Percentiles rank a stretch among this genome's conserved stretches.
Conservation (phyloP, 2,888 invertebrate genomes). For the Stenolophus ochropezus region DNA sequence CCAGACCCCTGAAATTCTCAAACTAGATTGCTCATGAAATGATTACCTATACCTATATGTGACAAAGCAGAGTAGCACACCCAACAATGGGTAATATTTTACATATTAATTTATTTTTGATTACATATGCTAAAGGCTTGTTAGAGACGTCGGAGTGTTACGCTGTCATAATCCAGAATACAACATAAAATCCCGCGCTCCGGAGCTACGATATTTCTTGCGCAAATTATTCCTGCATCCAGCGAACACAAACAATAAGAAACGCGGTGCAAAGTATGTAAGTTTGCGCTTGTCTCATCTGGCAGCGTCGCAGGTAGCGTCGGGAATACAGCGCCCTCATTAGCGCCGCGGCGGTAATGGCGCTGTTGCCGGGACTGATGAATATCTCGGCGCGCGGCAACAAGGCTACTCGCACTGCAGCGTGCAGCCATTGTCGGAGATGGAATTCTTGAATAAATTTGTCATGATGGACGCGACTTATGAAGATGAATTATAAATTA, state of each 20-base stretch:
- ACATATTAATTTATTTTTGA: too few relatives aligned
- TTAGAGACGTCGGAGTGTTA: too few relatives aligned
- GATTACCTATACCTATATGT: too few relatives aligned
- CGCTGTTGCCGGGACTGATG: conserved; percentile 31
- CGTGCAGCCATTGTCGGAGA: not conserved
- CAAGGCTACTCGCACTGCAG: not conserved
- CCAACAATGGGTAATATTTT: too few relatives aligned
- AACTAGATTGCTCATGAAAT: too few relatives aligned
- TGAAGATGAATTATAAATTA: not conserved
- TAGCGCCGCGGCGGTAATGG: conserved; percentile 62
- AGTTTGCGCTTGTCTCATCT: not conserved
- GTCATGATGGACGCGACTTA: conserved; percentile 7
- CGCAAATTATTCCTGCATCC: not conserved
- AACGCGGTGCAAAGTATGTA: not conserved
- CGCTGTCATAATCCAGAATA: not conserved
- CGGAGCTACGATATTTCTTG: not conserved
- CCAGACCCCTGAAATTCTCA: too few relatives aligned
- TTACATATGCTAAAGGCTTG: too few relatives aligned
- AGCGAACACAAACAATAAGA: not conserved
- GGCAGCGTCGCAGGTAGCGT: conserved; percentile 50
- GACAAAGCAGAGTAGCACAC: too few relatives aligned
- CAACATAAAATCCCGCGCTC: not conserved
- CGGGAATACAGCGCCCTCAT: conserved; percentile 68
- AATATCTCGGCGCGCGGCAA: conserved; percentile 36
- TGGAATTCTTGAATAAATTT: conserved; percentile 28